Conservation (phyloP, 1,140 invertebrate genomes). For the Drosophila nigrodunni region DNA sequence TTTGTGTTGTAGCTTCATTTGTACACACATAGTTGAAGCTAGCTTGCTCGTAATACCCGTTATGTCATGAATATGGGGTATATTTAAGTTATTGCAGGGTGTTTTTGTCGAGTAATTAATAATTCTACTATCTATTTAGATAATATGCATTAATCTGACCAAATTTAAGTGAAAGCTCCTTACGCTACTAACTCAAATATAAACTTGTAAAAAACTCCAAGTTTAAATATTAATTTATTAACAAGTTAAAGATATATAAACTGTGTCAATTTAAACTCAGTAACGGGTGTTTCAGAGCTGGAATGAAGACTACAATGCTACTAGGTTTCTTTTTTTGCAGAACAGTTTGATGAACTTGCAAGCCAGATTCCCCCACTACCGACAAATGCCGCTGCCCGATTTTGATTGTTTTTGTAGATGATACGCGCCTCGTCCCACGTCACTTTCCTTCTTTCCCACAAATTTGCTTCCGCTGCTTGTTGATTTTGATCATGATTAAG, state of each 20-base stretch:
- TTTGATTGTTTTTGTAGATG: constrained; percentile 77
- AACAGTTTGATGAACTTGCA: constrained; percentile 74
- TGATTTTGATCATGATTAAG: constrained; percentile 49
- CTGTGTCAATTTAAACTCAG: no score
- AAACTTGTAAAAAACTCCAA: no score
- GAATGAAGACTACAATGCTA: not conserved
- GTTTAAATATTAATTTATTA: no score
- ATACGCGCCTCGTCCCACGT: constrained; percentile 19
- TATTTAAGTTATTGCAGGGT: no score
- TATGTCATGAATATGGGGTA: no score
- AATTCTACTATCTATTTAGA: no score
- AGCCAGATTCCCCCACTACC: constrained; percentile 29
- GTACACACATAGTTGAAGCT: constrained; percentile 36
- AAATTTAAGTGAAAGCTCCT: no score
- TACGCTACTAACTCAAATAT: no score
- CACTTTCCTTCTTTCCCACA: not conserved
- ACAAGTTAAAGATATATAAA: no score
- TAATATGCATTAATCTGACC: no score
- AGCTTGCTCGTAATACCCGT: constrained; percentile 2
- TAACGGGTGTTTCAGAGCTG: no score
- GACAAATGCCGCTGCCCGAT: constrained; percentile 62
- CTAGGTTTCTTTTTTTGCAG: constrained; percentile 37
- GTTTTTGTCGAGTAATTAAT: no score
- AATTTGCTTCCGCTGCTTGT: constrained; percentile 37
- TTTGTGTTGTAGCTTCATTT: constrained; percentile 28